A percentile compares a stretch with the other conserved stretches of the same genome.
Evolutionary conservation across 2,797 vertebrate species (phyloP).

Genomic region (Oreonectes daqikongensis): DNA sequence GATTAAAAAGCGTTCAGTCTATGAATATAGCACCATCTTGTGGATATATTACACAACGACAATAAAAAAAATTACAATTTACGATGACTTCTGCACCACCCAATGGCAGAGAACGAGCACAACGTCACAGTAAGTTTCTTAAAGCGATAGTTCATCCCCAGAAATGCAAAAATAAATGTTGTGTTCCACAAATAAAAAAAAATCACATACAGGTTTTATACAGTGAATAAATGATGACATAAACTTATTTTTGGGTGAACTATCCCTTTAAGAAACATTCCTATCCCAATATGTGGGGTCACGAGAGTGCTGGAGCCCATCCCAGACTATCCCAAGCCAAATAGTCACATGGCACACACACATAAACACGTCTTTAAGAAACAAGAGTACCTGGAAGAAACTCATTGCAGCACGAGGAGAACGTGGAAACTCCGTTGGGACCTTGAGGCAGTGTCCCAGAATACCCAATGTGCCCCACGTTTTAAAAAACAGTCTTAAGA

Average conservation of each 20-base stretch:
- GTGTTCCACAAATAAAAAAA: too few relatives aligned
- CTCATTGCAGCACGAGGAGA: neutral
- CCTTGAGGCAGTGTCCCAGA: neutral
- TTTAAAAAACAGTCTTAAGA: constrained; percentile 13
- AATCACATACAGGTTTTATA: too few relatives aligned
- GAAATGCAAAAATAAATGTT: too few relatives aligned
- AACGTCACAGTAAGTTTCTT: too few relatives aligned
- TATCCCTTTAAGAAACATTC: neutral
- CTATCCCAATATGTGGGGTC: neutral
- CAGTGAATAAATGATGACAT: too few relatives aligned
- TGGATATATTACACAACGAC: neutral
- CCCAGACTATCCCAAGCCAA: neutral
- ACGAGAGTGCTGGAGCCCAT: neutral
- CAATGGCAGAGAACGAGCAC: too few relatives aligned
- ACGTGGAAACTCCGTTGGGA: neutral
- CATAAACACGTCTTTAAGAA: neutral
- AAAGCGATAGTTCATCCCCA: too few relatives aligned
- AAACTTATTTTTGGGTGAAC: neutral
- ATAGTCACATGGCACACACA: neutral
- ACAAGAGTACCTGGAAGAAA: neutral
- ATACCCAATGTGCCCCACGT: too few relatives aligned
- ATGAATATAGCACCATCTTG: neutral
- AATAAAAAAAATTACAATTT: neutral
- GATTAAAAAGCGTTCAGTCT: neutral
- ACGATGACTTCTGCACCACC: neutral